Evolutionary conservation across 2,888 invertebrate genomes (phyloP).

Genomic region (Rhabditophanes sp.): DNA sequence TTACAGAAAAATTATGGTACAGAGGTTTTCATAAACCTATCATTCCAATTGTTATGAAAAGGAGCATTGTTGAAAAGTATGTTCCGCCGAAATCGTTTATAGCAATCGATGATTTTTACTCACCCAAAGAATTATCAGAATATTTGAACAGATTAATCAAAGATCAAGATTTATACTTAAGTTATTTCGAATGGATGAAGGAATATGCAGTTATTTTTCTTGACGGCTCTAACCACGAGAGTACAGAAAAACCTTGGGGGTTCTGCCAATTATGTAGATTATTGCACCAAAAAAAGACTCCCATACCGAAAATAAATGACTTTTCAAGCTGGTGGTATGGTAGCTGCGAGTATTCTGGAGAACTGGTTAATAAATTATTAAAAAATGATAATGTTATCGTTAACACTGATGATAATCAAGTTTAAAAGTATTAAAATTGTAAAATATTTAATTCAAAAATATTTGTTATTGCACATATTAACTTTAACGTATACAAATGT

Average conservation of each 20-base stretch:
- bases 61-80: conserved; percentile 28
- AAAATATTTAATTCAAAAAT: no score
- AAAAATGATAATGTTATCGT: conserved; percentile 1
- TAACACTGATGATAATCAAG: no score
- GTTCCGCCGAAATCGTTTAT: conserved; percentile 46
- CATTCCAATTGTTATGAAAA: conserved; percentile 35
- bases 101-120: conserved; percentile 47
- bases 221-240: conserved; percentile 30
- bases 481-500: no score
- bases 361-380: conserved; percentile 8
- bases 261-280: conserved; percentile 40
- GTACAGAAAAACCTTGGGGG: conserved; percentile 40
- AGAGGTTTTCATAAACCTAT: conserved; percentile 27
- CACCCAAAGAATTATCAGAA: conserved; percentile 45
- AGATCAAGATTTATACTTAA: conserved; percentile 45
- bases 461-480: no score
- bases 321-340: conserved; percentile 17
- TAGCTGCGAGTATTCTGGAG: conserved; percentile 19
- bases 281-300: conserved; percentile 17
- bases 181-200: conserved; percentile 47
- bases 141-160: conserved; percentile 45
- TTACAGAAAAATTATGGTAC: conserved; percentile 43
- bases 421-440: no score
- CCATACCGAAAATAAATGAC: conserved; percentile 6
- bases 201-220: conserved; percentile 33